Evolutionary conservation across 2,113 vertebrate species (phyloP).

Genomic region (Indri indri): DNA sequence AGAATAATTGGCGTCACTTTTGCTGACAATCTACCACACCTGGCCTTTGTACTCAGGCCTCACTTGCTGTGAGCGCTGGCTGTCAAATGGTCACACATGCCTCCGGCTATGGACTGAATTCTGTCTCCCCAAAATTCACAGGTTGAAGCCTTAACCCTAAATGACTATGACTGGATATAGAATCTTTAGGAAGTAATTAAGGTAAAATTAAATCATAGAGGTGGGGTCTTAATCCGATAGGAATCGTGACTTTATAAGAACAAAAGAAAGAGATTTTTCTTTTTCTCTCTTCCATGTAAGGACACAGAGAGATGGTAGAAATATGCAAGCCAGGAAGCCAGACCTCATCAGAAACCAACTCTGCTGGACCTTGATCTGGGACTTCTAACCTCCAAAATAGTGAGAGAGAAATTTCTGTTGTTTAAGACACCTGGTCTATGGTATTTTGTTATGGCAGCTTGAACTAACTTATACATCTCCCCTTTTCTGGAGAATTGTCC

Average conservation of each 20-base stretch:
- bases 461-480: neutral
- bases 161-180: neutral
- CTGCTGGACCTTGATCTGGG: neutral
- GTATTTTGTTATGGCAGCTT: neutral
- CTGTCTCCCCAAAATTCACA: neutral
- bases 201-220: neutral
- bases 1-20: neutral
- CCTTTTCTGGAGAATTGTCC: neutral
- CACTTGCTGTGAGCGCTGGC: neutral
- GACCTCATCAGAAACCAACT: neutral
- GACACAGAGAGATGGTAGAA: neutral
- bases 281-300: neutral
- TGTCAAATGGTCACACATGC: neutral
- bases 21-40: neutral
- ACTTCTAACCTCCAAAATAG: neutral
- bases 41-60: neutral
- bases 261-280: neutral
- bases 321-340: neutral
- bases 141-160: neutral
- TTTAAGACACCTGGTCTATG: neutral
- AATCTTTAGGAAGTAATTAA: neutral
- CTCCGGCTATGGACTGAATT: neutral
- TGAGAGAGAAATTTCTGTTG: neutral
- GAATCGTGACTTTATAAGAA: neutral
- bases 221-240: neutral